Conservation (phyloP, 2,797 vertebrate genomes). For the Tokudaia muenninki region DNA sequence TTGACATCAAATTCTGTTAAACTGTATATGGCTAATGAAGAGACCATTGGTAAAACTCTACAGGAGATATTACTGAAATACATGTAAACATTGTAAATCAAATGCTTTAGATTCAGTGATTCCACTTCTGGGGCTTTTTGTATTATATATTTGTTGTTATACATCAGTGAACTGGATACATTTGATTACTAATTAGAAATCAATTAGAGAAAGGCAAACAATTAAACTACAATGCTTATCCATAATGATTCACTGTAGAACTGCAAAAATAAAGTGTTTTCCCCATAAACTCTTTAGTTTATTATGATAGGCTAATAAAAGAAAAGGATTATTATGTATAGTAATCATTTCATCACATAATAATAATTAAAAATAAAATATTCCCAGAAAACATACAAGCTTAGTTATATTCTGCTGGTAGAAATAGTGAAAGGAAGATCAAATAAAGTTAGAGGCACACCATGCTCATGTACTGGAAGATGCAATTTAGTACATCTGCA, state of each 20-base stretch:
- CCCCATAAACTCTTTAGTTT: background rate
- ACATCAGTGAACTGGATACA: background rate
- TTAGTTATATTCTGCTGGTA: constrained; percentile 1
- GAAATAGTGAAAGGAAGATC: background rate
- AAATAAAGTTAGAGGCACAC: background rate
- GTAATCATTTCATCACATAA: background rate
- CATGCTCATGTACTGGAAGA: background rate
- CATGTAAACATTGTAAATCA: background rate
- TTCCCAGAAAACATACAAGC: background rate
- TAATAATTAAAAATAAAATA: background rate
- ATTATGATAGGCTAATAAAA: background rate
- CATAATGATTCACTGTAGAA: background rate
- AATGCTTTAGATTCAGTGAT: background rate
- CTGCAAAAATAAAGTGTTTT: background rate
- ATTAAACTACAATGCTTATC: background rate
- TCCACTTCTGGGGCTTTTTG: background rate
- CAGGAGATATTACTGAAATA: background rate
- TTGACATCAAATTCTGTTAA: background rate
- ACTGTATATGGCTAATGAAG: background rate
- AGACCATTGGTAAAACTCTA: background rate
- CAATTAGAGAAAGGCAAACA: background rate
- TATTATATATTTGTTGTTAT: background rate
- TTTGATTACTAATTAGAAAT: background rate
- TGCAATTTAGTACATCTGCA: background rate
- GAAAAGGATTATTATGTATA: background rate